Evolutionary conservation across 2,113 vertebrate genomes (phyloP), one percentile per base, ranked within the genome.

Genomic region (Hyaena hyaena): DNA sequence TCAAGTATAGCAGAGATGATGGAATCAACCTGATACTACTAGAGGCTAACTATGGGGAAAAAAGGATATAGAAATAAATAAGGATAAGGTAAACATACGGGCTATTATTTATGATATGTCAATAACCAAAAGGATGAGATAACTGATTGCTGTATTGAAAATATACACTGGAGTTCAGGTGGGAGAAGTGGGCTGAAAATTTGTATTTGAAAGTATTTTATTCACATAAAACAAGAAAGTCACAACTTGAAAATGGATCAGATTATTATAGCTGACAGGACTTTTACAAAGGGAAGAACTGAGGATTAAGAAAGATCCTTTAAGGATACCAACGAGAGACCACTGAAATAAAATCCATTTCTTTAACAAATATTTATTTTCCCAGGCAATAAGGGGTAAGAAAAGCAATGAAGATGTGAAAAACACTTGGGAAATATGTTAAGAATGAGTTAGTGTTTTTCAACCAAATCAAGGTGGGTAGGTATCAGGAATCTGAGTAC

Each of bases 301-400:
- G 31, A 96, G 63, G 33, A 58, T 43, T n/a, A 81, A 86, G 45
- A 88, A 92, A 66, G 69, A 74, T 35, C 28, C 31, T 80, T 91
- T 58, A 91, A 69, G 63, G 24, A 79, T 11, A 82, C 5, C 21
- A 33, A 68, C 39, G 21, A 83, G 5, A 95, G 33, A 26, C 48
- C 68, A 69, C 28, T 74, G 76, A 82, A 96, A 94, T 55, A 76
- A 94, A 81, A 76, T 83, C n/a, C 21, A 92, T n/a, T 92, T 92
- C 87, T 76, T 82, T 33, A 92, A 88, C 83, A 82, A 94, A 76
- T 83, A 92, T 61, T 48, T 81, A 90, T 66, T 81, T 73, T 88
- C 43, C 63, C 33, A 71, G 35, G n/a, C 48, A 85, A 95, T 53
- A n/a, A 33, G 65, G 58, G 35, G 43, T 50, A 76, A 74, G 39